Base-by-base conservation (phyloP, 2,888 invertebrate species). In the Dioctria linearis region DNA sequence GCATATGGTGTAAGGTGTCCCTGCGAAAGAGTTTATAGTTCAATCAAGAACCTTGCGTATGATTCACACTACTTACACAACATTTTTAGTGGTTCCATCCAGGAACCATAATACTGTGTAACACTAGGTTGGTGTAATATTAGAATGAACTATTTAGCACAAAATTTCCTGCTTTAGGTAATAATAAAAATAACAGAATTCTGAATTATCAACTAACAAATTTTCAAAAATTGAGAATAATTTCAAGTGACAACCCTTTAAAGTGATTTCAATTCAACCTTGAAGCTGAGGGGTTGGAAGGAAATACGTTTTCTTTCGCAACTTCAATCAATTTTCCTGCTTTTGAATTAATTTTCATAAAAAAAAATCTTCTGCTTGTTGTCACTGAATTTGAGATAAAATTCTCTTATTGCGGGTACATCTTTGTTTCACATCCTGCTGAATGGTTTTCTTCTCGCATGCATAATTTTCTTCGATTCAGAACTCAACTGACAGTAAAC, bases 361-460 rank as follows among this genome's bases (percentile, higher is more conserved):
- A 67, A 43, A 39, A 11, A 49, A 43, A 67, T 43, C 25, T 67
- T 67, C 67, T 67, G 67, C 67, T 67, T 67, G 9, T 67, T 67
- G 67, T 67, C 67, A 46, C 67, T 25, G 42, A 67, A 46, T 67
- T 46, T 67, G 8, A 67, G 46, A 67, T 67, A 46, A 67, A 67
- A 67, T 46, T 67, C 43, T 67, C 67, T 46, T 67, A 46, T 71
- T 43, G 25, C 25, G 25, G 25, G 0, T 25, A 25, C 54, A 54
- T 71, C 51, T 71, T 71, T 71, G 54, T 71, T 42, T 71, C 71
- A 71, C 71, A 71, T 71, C 51, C 54, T 71, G 71, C 54, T 39
- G n/a, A 54, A 54, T 51, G 71, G 51, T 54, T 71, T 71, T 54
- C 54, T 39, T 71, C 25, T 71, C 71, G 71, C 71, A 71, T 71